Conservation (phyloP, 2,113 vertebrate genomes). For the Solenodon paradoxus region DNA sequence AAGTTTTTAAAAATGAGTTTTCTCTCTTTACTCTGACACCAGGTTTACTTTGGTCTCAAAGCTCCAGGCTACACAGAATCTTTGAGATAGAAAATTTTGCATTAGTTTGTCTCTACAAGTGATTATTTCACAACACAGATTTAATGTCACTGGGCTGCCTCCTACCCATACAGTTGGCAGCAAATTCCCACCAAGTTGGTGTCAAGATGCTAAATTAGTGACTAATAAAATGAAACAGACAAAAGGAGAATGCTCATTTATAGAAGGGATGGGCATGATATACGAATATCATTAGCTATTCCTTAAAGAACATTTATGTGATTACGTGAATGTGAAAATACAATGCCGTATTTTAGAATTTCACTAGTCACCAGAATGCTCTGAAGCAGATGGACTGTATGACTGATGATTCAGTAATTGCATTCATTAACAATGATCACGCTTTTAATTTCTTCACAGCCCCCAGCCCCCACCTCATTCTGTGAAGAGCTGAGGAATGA, state of each 20-base stretch:
- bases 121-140: slow-evolving; percentile 62
- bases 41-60: slow-evolving; percentile 72
- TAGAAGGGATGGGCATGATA: slow-evolving; percentile 67
- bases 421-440: slow-evolving; percentile 86
- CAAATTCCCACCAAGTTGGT: slow-evolving; percentile 66
- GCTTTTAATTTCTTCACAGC: slow-evolving; percentile 81
- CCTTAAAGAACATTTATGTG: slow-evolving; percentile 79
- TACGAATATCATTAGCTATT: slow-evolving; percentile 76
- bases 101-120: slow-evolving; percentile 69
- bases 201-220: slow-evolving; percentile 72
- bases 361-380: slow-evolving; percentile 76
- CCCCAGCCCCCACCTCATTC: slow-evolving; percentile 67
- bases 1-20: slow-evolving; percentile 55
- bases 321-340: slow-evolving; percentile 78
- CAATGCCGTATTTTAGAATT: slow-evolving; percentile 78
- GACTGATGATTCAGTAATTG: slow-evolving; percentile 87
- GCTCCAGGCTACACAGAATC: slow-evolving; percentile 56
- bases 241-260: slow-evolving; percentile 67
- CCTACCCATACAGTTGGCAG: slow-evolving; percentile 54
- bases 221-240: slow-evolving; percentile 73
- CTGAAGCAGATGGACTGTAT: slow-evolving; percentile 85
- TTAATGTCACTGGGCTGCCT: slow-evolving; percentile 57
- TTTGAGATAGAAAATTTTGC: slow-evolving; percentile 72
- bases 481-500: slow-evolving; percentile 80
- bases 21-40: neutral